Evolutionary conservation across 1,140 invertebrate species (phyloP).

Genomic region (Polyergus mexicanus): DNA sequence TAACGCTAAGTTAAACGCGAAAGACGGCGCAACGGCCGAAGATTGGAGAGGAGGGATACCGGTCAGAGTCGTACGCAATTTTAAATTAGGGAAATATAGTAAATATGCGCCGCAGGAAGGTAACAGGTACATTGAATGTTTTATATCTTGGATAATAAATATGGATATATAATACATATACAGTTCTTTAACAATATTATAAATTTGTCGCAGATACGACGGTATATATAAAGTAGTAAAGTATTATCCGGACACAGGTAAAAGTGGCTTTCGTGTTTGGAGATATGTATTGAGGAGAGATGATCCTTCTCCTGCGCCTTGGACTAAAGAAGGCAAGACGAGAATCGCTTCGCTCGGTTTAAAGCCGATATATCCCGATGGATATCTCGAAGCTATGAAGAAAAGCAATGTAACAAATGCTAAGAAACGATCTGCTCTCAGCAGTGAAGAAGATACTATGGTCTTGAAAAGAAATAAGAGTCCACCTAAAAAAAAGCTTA

Average conservation of each 20-base stretch:
- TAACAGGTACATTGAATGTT: conserved; percentile 81
- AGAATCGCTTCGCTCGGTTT: conserved; percentile 80
- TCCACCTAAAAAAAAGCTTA: conserved; percentile 81
- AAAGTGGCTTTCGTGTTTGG: conserved; percentile 94
- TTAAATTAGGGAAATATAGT: conserved; percentile 91
- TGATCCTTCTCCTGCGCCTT: conserved; percentile 93
- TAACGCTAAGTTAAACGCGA: conserved; percentile 89
- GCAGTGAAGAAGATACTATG: conserved; percentile 69
- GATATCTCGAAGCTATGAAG: conserved; percentile 90
- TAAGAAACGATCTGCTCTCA: conserved; percentile 67
- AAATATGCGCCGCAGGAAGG: conserved; percentile 93
- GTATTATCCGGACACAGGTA: conserved; percentile 93
- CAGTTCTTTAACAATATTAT: conserved; percentile 8
- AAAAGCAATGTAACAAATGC: conserved; percentile 79
- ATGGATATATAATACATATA: too few species aligned
- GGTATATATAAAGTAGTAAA: conserved; percentile 94
- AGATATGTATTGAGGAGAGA: conserved; percentile 93
- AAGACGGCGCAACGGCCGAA: conserved; percentile 90
- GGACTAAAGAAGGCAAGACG: conserved; percentile 92
- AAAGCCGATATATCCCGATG: conserved; percentile 89
- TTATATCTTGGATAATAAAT: neutral
- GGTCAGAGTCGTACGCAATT: conserved; percentile 93
- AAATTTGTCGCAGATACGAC: conserved; percentile 88
- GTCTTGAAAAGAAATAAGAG: conserved; percentile 55
- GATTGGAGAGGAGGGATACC: conserved; percentile 92